Conservation (phyloP, 2,113 vertebrate genomes). For the Anarhynchus alexandrinus region DNA sequence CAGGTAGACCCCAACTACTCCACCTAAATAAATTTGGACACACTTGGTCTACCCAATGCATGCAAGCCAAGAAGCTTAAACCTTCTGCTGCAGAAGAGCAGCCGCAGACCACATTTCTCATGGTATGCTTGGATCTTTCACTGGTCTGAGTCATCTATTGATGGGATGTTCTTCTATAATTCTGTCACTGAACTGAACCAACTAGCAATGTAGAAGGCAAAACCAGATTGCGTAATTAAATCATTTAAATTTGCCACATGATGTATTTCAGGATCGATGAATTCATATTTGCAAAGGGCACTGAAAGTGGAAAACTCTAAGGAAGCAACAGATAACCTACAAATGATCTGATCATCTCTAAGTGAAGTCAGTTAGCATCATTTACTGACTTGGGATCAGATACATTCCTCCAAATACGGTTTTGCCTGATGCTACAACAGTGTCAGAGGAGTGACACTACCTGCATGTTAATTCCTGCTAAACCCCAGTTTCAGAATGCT, state of each 20-base stretch:
- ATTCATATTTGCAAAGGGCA: background rate
- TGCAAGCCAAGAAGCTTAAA: background rate
- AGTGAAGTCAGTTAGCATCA: background rate
- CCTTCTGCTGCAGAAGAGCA: background rate
- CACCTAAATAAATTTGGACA: background rate
- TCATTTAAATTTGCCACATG: background rate
- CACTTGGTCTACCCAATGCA: background rate
- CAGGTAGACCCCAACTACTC: background rate
- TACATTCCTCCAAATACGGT: background rate
- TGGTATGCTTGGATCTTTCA: background rate
- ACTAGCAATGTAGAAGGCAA: background rate
- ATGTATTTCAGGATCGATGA: background rate
- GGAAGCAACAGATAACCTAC: background rate
- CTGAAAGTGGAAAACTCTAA: background rate
- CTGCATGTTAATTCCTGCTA: background rate
- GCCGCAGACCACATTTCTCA: background rate
- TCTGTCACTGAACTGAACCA: background rate
- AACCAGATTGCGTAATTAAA: background rate
- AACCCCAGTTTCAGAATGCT: background rate
- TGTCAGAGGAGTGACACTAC: background rate
- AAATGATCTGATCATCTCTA: background rate
- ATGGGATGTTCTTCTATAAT: background rate
- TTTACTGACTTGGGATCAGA: background rate
- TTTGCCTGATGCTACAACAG: background rate
- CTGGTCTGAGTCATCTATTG: background rate